Conservation (phyloP, 2,113 vertebrate species). For the Poeciliopsis retropinna region DNA sequence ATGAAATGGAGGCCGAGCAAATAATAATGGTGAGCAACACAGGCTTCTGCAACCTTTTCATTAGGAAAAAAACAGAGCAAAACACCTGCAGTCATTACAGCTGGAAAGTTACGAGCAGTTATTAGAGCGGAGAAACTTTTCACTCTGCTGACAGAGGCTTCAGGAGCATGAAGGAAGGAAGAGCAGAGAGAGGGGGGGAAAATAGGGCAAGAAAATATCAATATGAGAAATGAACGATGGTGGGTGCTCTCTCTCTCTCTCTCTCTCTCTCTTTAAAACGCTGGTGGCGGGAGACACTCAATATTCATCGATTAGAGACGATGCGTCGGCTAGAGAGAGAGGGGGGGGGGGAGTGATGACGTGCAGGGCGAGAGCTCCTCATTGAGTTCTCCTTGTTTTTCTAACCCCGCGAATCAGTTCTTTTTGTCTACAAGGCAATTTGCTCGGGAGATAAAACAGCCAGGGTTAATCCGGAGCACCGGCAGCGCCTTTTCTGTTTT, state of each 20-base stretch:
- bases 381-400: constrained; percentile 49
- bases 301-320: constrained; percentile 73
- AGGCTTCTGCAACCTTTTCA: constrained; percentile 41
- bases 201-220: constrained; percentile 64
- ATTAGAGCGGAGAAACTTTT: constrained; percentile 57
- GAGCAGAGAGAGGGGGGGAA: constrained; percentile 21
- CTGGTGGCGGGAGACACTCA: constrained; percentile 69
- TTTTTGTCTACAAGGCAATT: constrained; percentile 75
- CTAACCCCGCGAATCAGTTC: constrained; percentile 58
- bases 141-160: constrained; percentile 42
- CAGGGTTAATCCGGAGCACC: constrained; percentile 63
- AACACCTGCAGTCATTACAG: constrained; percentile 55
- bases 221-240: constrained; percentile 71
- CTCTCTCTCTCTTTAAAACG: constrained; percentile 39
- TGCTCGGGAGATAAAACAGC: constrained; percentile 71
- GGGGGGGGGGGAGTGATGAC: constrained; percentile 9
- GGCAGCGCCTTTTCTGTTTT: constrained; percentile 54
- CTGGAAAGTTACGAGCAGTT: constrained; percentile 49
- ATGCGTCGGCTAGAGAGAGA: constrained; percentile 25
- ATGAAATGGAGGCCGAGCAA: constrained; percentile 36
- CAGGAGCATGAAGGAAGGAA: constrained; percentile 47
- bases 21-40: constrained; percentile 33
- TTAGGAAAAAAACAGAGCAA: constrained; percentile 32
- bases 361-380: constrained; percentile 44
- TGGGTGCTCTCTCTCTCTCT: constrained; percentile 41